Percentiles rank a stretch among this genome's conserved stretches.
phyloP scores from a whole-genome alignment of 2,888 invertebrate species.

The Apamea monoglypha region DNA sequence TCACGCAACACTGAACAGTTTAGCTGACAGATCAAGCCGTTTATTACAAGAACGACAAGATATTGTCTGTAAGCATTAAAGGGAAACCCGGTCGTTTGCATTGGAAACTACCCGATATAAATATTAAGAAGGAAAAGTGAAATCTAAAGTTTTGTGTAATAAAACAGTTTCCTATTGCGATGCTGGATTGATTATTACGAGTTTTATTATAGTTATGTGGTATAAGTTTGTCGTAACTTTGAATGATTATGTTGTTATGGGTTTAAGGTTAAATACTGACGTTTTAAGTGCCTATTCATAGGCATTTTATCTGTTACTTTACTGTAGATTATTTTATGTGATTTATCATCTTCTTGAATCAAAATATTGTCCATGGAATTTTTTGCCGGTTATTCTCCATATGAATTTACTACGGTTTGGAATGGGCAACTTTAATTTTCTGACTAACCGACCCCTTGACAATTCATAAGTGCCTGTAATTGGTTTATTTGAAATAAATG shows the following conservation, averaged over 20 bases:
- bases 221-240: slow-evolving; percentile 23
- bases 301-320: background rate
- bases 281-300: background rate
- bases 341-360: background rate
- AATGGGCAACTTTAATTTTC: background rate
- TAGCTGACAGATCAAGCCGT: slow-evolving; percentile 29
- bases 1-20: slow-evolving; percentile 15
- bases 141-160: slow-evolving; percentile 56
- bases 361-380: background rate
- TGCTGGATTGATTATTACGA: slow-evolving; percentile 29
- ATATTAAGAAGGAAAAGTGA: slow-evolving; percentile 67
- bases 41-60: slow-evolving; percentile 57
- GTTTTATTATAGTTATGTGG: slow-evolving; percentile 7
- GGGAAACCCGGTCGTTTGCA: slow-evolving; percentile 65
- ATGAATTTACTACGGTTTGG: background rate
- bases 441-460: background rate
- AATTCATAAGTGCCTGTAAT: background rate
- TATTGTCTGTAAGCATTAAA: slow-evolving; percentile 59
- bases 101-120: slow-evolving; percentile 58
- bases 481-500: background rate
- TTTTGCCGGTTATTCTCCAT: background rate
- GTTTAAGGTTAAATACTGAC: background rate
- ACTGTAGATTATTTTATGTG: background rate
- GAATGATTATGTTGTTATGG: background rate
- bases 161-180: slow-evolving; percentile 43